Evolutionary conservation across 2,113 vertebrate genomes (phyloP), one percentile per base, ranked within the genome.

Genomic region (Nettapus auritus): DNA sequence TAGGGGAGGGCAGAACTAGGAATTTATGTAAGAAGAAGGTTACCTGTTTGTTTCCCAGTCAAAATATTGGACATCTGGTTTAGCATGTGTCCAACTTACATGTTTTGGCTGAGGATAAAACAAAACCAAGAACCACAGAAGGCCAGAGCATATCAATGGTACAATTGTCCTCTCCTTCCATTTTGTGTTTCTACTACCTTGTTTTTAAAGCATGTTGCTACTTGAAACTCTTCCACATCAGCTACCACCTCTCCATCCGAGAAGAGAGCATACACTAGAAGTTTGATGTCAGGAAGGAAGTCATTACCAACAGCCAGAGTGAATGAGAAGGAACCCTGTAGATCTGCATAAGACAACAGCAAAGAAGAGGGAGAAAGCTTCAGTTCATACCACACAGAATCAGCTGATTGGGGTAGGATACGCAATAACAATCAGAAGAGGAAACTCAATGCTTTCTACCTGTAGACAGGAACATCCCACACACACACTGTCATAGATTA

Each of bases 301-400:
- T 97, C 94, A 85, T 71, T 53, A 42, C 66, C 90, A 44, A 91
- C 23, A 25, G 80, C 31, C 59, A 97, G 56, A 48, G 59, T 57
- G 74, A 97, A 17, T 2, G 80, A 90, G 90, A 97, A 98, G 62
- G 76, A 95, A 33, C 96, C 97, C 34, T 92, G 91, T 44, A 97
- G 73, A 67, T 76, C 97, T 97, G 68, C 34, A 64, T 17, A 77
- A 71, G 44, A 25, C 0, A 69, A 46, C 46, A 80, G 28, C 55
- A 28, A 66, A 59, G 42, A 48, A 79, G 42, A 34, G 17, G 73
- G 13, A 11, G 21, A 85, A n/a, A 84, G 13, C 21, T 29, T 18
- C 4, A 69, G 36, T 19, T 48, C 26, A 33, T 11, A 31, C 38
- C 17, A 48, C 20, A 33, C 14, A 33, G 73, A 59, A 79, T 63